Conservation (phyloP, 2,888 invertebrate genomes). For the Cordilura impudica region DNA sequence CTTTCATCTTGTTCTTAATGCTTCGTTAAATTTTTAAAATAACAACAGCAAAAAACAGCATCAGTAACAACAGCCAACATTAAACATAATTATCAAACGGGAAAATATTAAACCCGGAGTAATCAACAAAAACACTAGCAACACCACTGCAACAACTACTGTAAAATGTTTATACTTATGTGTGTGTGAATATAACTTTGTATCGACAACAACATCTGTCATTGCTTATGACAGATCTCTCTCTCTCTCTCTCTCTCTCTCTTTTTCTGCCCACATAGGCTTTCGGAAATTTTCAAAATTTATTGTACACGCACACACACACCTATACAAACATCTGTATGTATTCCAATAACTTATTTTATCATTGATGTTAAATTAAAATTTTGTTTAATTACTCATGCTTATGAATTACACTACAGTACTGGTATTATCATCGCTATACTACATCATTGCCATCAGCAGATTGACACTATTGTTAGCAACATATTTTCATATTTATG, state of each 20-base stretch:
- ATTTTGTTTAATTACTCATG: slow-evolving; percentile 63
- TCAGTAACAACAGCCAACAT: slow-evolving; percentile 7
- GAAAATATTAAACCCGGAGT: slow-evolving; percentile 34
- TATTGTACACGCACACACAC: no score
- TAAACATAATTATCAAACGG: slow-evolving; percentile 44
- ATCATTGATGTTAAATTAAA: slow-evolving; percentile 61
- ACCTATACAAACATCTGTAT: neutral
- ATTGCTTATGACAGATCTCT: slow-evolving; percentile 32
- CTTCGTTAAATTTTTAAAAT: slow-evolving; percentile 39
- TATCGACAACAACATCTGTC: slow-evolving; percentile 53
- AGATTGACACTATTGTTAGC: neutral
- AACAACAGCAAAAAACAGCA: neutral
- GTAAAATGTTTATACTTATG: neutral
- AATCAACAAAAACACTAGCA: slow-evolving; percentile 7
- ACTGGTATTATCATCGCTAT: slow-evolving; percentile 31
- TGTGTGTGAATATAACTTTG: slow-evolving; percentile 7
- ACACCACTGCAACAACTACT: neutral
- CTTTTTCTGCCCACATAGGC: neutral
- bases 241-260: neutral
- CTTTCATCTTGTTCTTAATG: slow-evolving; percentile 46
- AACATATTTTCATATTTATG: no score
- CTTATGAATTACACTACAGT: slow-evolving; percentile 58
- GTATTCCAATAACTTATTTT: slow-evolving; percentile 46
- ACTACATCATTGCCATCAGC: slow-evolving; percentile 14
- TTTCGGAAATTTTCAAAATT: slow-evolving; percentile 16